phyloP scores from a whole-genome alignment of 2,888 invertebrate species.

The Litoditis marina region DNA sequence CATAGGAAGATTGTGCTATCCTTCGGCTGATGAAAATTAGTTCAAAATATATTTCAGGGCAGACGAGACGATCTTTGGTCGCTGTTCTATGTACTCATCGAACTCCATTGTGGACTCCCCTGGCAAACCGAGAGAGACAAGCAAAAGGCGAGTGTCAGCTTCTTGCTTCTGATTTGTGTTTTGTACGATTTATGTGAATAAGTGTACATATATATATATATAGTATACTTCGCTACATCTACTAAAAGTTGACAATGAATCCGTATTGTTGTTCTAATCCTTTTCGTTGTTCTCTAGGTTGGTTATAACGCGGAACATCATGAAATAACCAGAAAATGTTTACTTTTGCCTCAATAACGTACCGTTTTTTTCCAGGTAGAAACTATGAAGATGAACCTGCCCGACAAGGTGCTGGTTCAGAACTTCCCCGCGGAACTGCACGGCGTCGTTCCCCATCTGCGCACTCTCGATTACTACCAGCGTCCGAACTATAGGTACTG shows the following conservation, averaged over 20 bases:
- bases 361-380: too few species aligned
- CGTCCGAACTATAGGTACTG: slow-evolving; percentile 49
- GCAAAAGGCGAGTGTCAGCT: background rate
- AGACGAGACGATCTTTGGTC: slow-evolving; percentile 33
- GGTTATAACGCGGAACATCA: too few species aligned
- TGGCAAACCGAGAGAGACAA: slow-evolving; percentile 44
- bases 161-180: too few species aligned
- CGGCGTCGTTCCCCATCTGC: slow-evolving; percentile 28
- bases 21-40: background rate
- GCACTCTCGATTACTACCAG: slow-evolving; percentile 34
- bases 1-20: too few species aligned
- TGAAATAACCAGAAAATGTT: too few species aligned
- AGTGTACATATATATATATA: background rate
- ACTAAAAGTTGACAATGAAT: too few species aligned
- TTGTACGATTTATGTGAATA: too few species aligned
- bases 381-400: background rate
- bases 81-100: slow-evolving; percentile 38
- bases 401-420: background rate
- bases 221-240: too few species aligned
- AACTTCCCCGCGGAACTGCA: slow-evolving; percentile 9
- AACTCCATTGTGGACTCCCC: slow-evolving; percentile 69
- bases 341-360: too few species aligned
- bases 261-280: too few species aligned
- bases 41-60: slow-evolving; percentile 15
- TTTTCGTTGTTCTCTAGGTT: too few species aligned